phyloP scores from a whole-genome alignment of 2,888 invertebrate species.

The Agrochola litura region DNA sequence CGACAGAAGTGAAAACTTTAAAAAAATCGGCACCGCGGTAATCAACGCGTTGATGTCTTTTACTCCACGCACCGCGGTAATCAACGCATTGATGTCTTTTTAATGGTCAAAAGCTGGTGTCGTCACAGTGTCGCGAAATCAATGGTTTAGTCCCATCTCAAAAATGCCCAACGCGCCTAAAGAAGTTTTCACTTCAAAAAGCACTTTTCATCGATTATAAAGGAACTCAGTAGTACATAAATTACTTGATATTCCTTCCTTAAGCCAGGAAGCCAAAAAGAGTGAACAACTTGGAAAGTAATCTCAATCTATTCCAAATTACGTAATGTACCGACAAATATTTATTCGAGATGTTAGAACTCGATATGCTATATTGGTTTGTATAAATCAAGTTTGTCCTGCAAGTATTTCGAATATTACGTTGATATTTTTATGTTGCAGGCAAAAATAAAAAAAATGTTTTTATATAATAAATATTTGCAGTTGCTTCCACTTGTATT shows the following conservation, averaged over 20 bases:
- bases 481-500: slow-evolving; percentile 19
- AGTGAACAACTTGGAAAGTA: slow-evolving; percentile 37
- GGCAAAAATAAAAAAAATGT: slow-evolving; percentile 24
- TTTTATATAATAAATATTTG: slow-evolving; percentile 20
- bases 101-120: too few species aligned
- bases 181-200: background rate
- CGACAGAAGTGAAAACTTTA: too few species aligned
- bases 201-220: background rate
- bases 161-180: too few species aligned
- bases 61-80: too few species aligned
- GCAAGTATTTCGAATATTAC: slow-evolving; percentile 37
- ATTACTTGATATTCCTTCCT: slow-evolving; percentile 15
- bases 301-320: slow-evolving; percentile 50
- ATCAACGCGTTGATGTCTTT: too few species aligned
- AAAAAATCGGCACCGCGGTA: too few species aligned
- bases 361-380: slow-evolving; percentile 54
- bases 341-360: slow-evolving; percentile 53
- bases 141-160: too few species aligned
- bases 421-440: slow-evolving; percentile 29
- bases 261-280: slow-evolving; percentile 27
- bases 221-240: background rate
- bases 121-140: too few species aligned
- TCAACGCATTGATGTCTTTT: too few species aligned
- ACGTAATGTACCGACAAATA: slow-evolving; percentile 53
- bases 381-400: slow-evolving; percentile 52